Conservation (phyloP, 2,797 vertebrate species). For the Thripadectes ignobilis region DNA sequence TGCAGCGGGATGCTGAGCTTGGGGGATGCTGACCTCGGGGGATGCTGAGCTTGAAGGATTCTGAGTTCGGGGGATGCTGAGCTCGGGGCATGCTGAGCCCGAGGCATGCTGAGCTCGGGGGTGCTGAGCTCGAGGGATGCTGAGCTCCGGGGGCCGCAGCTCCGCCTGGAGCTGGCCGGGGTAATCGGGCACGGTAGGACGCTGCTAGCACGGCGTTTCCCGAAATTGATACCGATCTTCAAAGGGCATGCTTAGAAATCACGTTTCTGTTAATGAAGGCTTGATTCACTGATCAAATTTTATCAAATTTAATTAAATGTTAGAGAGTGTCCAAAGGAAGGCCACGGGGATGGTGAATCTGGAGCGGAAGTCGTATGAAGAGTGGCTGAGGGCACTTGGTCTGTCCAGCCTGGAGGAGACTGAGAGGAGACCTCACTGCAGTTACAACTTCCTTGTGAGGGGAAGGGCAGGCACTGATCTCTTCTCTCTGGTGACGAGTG, state of each 20-base stretch:
- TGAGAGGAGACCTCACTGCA: background rate
- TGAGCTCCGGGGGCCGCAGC: too few species aligned
- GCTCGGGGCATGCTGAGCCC: too few species aligned
- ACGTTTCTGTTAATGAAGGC: accelerated
- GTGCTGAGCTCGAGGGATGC: too few species aligned
- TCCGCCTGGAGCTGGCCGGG: accelerated
- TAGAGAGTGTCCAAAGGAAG: background rate
- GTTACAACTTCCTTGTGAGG: background rate
- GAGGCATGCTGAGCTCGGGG: too few species aligned
- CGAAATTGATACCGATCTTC: accelerated
- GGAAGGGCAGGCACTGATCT: background rate
- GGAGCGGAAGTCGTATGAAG: too few species aligned
- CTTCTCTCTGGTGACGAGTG: background rate
- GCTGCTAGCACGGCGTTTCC: accelerated
- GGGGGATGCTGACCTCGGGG: too few species aligned
- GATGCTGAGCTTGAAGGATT: too few species aligned
- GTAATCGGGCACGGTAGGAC: accelerated
- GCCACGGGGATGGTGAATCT: background rate
- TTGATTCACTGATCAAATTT: accelerated
- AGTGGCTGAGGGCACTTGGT: background rate
- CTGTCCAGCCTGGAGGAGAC: background rate
- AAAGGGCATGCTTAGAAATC: accelerated
- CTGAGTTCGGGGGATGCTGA: too few species aligned
- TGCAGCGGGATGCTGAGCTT: too few species aligned
- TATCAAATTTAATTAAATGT: background rate